phyloP scores from a whole-genome alignment of 2,113 vertebrate genomes.

The Octodon degus region DNA sequence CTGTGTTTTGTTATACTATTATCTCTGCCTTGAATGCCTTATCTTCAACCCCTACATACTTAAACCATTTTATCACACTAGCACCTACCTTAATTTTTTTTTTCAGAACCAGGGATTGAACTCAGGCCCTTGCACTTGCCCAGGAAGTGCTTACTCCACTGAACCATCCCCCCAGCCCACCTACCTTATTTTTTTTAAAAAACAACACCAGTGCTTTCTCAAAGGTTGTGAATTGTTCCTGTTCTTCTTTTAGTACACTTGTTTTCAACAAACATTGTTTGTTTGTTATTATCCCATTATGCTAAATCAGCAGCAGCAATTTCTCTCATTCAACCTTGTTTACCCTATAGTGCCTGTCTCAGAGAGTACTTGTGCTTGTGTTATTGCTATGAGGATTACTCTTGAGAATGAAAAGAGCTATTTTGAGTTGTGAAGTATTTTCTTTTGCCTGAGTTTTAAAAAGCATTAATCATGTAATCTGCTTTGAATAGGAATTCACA shows the following conservation, averaged over 20 bases:
- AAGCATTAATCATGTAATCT: conserved; percentile 8
- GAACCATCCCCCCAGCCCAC: no score
- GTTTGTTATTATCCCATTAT: background rate
- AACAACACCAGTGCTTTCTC: background rate
- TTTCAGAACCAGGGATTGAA: no score
- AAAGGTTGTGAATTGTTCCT: background rate
- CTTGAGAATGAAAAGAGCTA: background rate
- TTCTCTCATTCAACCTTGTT: conserved; percentile 48
- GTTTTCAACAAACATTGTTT: background rate
- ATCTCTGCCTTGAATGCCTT: background rate
- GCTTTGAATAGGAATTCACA: background rate
- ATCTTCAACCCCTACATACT: background rate
- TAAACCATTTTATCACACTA: conserved; percentile 31
- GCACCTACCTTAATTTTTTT: background rate
- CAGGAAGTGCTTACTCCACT: no score
- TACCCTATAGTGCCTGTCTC: background rate
- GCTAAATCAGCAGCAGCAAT: background rate
- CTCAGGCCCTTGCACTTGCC: no score
- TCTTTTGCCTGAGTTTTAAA: conserved; percentile 7
- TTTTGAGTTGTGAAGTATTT: conserved; percentile 50
- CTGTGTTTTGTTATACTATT: background rate
- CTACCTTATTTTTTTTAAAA: background rate
- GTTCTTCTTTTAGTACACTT: background rate
- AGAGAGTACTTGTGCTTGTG: background rate
- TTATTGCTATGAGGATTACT: background rate